Base-by-base conservation (phyloP, 2,888 invertebrate species). In the Stenoptilia bipunctidactyla region DNA sequence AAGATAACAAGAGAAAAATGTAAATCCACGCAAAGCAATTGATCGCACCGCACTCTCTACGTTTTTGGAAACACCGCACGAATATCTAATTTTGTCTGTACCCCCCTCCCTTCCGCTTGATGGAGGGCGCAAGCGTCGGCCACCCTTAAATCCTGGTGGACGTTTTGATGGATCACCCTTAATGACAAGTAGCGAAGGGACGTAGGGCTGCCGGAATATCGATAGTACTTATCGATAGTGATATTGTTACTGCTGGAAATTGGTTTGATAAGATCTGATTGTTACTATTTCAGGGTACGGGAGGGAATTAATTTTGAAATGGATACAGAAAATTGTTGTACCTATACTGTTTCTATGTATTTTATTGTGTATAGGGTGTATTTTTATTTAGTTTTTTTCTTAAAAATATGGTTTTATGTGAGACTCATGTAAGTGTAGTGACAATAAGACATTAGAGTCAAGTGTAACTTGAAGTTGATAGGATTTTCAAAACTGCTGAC, bases 81-180 rank as follows among this genome's bases (percentile, higher is more conserved):
- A 79, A 80, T 80, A 77, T 79, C 79, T 80, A 80, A 80, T 80
- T 76, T 77, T 76, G 76, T 76, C 77, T 77, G 79, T 72, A 68
- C 65, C 62, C 42, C 48, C 20, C n/a, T 27, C 39, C 14, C 40
- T 41, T 38, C 20, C 34, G 40, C 15, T n/a, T n/a, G n/a, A n/a
- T 15, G 35, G 12, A 33, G 13, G n/a, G 75, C 79, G 82, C 79
- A 77, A 54, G 76, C 79, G 79, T 66, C 65, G 61, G 57, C 61
- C 71, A 66, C 75, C 83, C 83, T 30, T 66, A 82, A 83, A 80
- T 77, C 83, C 80, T 64, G 58, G 71, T 70, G 74, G 83, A 83
- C 82, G 68, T 82, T 76, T 75, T 83, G 82, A 83, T 83, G 82
- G 82, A 83, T 83, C 82, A 82, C 82, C 83, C 82, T 76, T 82